A percentile compares a stretch with the other conserved stretches of the same genome.
These are phyloP conservation scores for Polypedilum pembai DNA, from an alignment of 1,140 invertebrate species.

Conservation along the genomic window DNA sequence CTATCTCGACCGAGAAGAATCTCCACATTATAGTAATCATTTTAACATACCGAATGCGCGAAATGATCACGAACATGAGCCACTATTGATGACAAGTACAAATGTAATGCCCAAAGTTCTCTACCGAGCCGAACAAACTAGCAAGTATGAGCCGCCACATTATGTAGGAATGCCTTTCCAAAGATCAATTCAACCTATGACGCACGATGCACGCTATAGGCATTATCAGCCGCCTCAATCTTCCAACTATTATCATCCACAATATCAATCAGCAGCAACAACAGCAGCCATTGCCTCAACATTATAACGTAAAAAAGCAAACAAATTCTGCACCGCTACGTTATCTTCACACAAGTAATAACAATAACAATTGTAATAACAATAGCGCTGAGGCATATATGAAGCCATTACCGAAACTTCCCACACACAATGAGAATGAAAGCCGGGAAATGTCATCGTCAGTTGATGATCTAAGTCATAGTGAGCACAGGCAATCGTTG, in stretches of 20 bases:
- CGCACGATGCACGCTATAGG: not conserved
- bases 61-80: conserved; percentile 24
- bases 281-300: conserved; percentile 32
- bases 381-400: conserved; percentile 45
- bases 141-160: not conserved
- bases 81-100: conserved; percentile 3
- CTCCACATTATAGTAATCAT: conserved; percentile 21
- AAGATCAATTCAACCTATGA: not conserved
- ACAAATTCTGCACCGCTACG: conserved; percentile 44
- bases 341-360: conserved; percentile 48
- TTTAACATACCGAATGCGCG: not conserved
- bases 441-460: conserved; percentile 55
- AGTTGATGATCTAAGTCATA: conserved; percentile 63
- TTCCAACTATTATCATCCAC: conserved; percentile 4
- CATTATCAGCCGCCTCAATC: conserved; percentile 28
- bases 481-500: conserved; percentile 68
- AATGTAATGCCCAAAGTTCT: conserved; percentile 26
- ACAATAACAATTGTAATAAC: conserved; percentile 35
- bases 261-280: conserved; percentile 29
- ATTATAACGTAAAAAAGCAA: conserved; percentile 32
- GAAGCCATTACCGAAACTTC: conserved; percentile 52
- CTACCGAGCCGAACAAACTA: not conserved
- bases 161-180: conserved; percentile 16
- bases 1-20: not conserved
- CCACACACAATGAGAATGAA: conserved; percentile 41